Evolutionary conservation across 2,888 invertebrate species (phyloP).

Genomic region (Oxytorus armatus): DNA sequence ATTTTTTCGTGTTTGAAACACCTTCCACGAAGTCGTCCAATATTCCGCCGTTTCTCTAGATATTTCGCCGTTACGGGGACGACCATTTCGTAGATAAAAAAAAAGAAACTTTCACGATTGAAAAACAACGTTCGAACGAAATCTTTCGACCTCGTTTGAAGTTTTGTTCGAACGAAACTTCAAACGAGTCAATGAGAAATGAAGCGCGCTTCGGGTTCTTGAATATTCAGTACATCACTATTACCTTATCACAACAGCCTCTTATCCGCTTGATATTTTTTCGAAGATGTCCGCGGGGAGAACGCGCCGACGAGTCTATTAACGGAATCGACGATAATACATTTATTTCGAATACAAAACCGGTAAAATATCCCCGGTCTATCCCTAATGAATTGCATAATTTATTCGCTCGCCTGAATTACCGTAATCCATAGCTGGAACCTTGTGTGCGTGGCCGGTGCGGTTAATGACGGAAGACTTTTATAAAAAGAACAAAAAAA

Average conservation of each 20-base stretch:
- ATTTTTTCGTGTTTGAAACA: slow-evolving; percentile 59
- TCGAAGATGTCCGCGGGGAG: background rate
- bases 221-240: slow-evolving; percentile 6
- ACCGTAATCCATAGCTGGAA: slow-evolving; percentile 43
- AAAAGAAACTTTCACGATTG: slow-evolving; percentile 11
- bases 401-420: slow-evolving; percentile 48
- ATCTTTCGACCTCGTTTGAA: background rate
- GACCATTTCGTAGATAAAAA: slow-evolving; percentile 45
- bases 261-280: background rate
- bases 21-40: slow-evolving; percentile 65
- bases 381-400: slow-evolving; percentile 60
- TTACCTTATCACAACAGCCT: background rate
- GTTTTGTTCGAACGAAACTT: slow-evolving; percentile 30
- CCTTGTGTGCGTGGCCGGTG: slow-evolving; percentile 31
- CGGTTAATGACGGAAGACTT: slow-evolving; percentile 60
- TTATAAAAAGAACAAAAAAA: slow-evolving; percentile 46
- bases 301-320: slow-evolving; percentile 26
- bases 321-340: slow-evolving; percentile 17
- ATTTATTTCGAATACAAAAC: slow-evolving; percentile 20
- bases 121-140: slow-evolving; percentile 25
- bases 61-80: slow-evolving; percentile 60
- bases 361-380: slow-evolving; percentile 11
- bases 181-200: slow-evolving; percentile 26
- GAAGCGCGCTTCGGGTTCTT: background rate
- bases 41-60: slow-evolving; percentile 53